These are phyloP conservation scores for Trichomalopsis sarcophagae DNA, from an alignment of 1,140 invertebrate genomes.

Conservation along the genomic window DNA sequence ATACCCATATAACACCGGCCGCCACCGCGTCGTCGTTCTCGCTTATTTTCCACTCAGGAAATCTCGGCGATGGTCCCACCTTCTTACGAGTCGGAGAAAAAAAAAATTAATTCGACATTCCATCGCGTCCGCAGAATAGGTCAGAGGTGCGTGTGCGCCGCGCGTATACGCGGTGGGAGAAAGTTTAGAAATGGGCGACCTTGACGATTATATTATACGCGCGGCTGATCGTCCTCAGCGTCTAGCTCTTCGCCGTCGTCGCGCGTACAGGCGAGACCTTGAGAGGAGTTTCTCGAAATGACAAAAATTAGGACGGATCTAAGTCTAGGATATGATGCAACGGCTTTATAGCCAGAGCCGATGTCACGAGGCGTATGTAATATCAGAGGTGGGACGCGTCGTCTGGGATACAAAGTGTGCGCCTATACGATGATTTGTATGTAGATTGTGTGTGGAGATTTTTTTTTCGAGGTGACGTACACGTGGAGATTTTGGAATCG, in stretches of 20 bases:
- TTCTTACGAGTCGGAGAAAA: not conserved
- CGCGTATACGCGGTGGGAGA: not conserved
- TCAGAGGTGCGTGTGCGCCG: not conserved
- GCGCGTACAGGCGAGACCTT: not conserved
- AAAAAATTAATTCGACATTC: constrained; percentile 2
- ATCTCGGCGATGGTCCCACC: not conserved
- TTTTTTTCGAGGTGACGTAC: not conserved
- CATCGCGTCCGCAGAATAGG: not conserved
- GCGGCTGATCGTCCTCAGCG: not conserved
- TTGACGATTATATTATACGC: constrained; percentile 30
- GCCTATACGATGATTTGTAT: not conserved
- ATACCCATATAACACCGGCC: not conserved
- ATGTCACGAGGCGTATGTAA: not conserved
- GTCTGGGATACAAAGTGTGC: not conserved
- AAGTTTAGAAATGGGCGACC: constrained; percentile 47
- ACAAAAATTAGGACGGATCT: constrained; percentile 6
- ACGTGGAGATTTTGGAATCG: too few species aligned
- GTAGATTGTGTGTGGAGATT: not conserved
- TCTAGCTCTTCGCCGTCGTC: not conserved
- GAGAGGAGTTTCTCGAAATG: constrained; percentile 5
- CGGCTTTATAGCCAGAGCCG: not conserved
- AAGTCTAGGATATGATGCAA: not conserved
- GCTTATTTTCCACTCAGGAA: not conserved
- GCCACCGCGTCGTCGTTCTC: too few species aligned
- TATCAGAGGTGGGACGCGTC: not conserved